Percentiles rank a stretch among this genome's conserved stretches.
Conservation (phyloP, 2,113 vertebrate genomes). For the Pyxicephalus adspersus region DNA sequence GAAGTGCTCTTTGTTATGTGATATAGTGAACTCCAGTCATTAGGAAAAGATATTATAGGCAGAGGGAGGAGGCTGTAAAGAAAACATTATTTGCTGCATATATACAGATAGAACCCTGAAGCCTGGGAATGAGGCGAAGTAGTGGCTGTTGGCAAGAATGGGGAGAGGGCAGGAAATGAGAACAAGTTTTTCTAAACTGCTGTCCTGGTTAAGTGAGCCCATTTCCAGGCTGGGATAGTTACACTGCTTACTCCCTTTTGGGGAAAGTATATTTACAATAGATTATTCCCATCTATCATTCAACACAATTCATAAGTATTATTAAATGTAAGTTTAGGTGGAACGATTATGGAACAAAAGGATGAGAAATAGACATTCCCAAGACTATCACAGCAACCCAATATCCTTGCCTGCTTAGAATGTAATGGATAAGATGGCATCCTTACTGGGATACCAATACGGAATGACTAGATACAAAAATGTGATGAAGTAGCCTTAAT, state of each 20-base stretch:
- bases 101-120: constrained; percentile 15
- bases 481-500: too few relatives aligned
- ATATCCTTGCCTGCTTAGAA: background rate
- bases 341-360: constrained; percentile 14
- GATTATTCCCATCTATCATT: constrained; percentile 15
- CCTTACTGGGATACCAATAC: background rate
- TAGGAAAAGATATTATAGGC: constrained; percentile 27
- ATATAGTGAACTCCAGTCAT: constrained; percentile 25
- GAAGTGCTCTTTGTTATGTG: constrained; percentile 38
- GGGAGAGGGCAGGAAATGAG: constrained; percentile 36
- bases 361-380: background rate
- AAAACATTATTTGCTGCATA: constrained; percentile 19
- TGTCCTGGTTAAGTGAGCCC: constrained; percentile 28
- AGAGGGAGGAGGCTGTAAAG: constrained; percentile 11
- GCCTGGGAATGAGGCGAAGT: constrained; percentile 34
- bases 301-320: constrained; percentile 2
- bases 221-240: constrained; percentile 21
- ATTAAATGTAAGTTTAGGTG: constrained; percentile 26
- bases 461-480: too few relatives aligned
- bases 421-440: background rate
- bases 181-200: constrained; percentile 28
- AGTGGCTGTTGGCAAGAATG: constrained; percentile 39
- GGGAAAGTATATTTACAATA: constrained; percentile 22
- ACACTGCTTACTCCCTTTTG: constrained; percentile 2
- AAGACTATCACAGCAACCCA: background rate